Percentiles rank a stretch among this genome's conserved stretches.
Conservation (phyloP, 2,888 invertebrate genomes). For the Trimorus sp. region DNA sequence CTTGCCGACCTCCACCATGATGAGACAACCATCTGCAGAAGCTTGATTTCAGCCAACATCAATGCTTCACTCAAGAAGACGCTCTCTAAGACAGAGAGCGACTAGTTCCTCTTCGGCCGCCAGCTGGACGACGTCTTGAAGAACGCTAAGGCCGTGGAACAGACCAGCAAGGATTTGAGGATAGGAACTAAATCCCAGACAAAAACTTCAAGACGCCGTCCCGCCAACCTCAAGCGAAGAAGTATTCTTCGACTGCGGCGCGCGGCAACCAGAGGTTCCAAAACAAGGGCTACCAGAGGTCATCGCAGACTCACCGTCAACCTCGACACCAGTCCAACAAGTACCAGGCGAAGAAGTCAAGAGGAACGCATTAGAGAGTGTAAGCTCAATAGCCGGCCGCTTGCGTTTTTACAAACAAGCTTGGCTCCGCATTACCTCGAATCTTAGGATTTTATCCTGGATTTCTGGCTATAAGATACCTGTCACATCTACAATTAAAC, state of each 20-base stretch:
- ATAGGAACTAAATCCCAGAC: background rate
- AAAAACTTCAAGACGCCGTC: conserved; percentile 44
- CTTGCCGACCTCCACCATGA: conserved; percentile 39
- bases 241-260: conserved; percentile 21
- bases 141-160: conserved; percentile 29
- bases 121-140: conserved; percentile 21
- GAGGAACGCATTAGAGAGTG: background rate
- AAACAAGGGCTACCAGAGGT: background rate
- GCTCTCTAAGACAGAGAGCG: conserved; percentile 13
- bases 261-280: conserved; percentile 32
- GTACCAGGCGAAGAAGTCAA: conserved; percentile 5
- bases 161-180: conserved; percentile 23
- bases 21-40: conserved; percentile 31
- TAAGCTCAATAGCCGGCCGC: conserved; percentile 30
- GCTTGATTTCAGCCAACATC: conserved; percentile 42
- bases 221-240: conserved; percentile 35
- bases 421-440: conserved; percentile 27
- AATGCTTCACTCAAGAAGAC: conserved; percentile 33
- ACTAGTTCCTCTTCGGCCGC: conserved; percentile 8
- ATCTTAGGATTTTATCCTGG: conserved; percentile 33
- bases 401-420: conserved; percentile 28
- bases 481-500: conserved; percentile 8
- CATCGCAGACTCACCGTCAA: background rate
- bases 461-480: conserved; percentile 40
- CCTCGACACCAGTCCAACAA: background rate